Evolutionary conservation across 2,888 invertebrate species (phyloP).

Genomic region (Bugulina stolonifera): DNA sequence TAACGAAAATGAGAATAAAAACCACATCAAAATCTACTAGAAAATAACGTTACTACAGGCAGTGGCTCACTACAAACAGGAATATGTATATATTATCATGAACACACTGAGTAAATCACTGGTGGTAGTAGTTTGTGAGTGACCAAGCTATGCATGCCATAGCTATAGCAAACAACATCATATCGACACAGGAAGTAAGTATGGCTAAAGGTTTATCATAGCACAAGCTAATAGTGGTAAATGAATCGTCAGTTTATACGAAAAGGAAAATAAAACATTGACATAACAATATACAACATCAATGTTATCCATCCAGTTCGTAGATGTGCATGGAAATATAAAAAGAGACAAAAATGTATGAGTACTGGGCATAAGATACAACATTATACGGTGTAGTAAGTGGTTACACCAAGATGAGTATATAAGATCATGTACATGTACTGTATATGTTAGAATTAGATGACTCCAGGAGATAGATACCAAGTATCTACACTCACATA

Average conservation of each 20-base stretch:
- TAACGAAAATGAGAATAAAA: neutral
- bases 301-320: slow-evolving; percentile 14
- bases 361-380: no score
- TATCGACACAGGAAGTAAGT: no score
- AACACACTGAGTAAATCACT: neutral
- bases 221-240: no score
- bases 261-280: no score
- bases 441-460: no score
- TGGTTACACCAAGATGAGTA: no score
- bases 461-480: no score
- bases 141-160: neutral
- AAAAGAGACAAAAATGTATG: neutral
- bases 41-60: neutral
- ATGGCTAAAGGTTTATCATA: no score
- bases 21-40: neutral
- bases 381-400: no score
- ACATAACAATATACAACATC: slow-evolving; percentile 20
- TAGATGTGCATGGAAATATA: slow-evolving; percentile 11
- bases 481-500: no score
- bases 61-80: neutral
- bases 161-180: neutral
- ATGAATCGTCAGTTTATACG: no score
- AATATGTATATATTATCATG: neutral
- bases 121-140: neutral
- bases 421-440: no score